A percentile compares a stretch with the other conserved stretches of the same genome.
Conservation (phyloP, 2,797 vertebrate species). For the Hybognathus amarus region DNA sequence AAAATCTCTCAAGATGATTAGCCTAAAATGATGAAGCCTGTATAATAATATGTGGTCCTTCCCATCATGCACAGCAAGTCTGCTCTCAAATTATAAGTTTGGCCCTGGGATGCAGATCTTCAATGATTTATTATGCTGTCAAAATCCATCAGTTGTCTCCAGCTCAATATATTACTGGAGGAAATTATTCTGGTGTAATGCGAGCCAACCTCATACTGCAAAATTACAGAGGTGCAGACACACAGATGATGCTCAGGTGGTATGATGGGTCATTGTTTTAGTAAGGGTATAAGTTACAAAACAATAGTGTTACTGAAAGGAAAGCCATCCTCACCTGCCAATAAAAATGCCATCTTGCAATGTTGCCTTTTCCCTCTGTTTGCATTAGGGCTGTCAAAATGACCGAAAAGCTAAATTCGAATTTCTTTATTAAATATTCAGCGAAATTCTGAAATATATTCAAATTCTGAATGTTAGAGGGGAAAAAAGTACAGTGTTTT, state of each 20-base stretch:
- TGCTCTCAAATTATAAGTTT: not conserved
- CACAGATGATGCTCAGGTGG: constrained; percentile 6
- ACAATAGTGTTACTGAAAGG: not conserved
- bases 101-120: not conserved
- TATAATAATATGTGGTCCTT: not conserved
- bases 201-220: not conserved
- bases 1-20: constrained; percentile 16
- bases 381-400: too few species aligned
- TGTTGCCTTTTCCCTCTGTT: not conserved
- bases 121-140: constrained; percentile 8
- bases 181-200: not conserved
- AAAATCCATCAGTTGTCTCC: constrained; percentile 14
- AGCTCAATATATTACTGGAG: not conserved
- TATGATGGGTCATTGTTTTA: not conserved
- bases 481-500: too few species aligned
- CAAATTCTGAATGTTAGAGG: too few species aligned
- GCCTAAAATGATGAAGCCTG: not conserved
- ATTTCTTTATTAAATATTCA: too few species aligned
- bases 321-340: too few species aligned
- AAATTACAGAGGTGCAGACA: not conserved
- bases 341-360: not conserved
- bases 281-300: not conserved
- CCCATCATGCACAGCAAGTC: not conserved
- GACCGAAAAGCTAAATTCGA: too few species aligned
- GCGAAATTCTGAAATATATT: too few species aligned